Conservation (phyloP, 2,113 vertebrate genomes). For the Calidris pygmaea region DNA sequence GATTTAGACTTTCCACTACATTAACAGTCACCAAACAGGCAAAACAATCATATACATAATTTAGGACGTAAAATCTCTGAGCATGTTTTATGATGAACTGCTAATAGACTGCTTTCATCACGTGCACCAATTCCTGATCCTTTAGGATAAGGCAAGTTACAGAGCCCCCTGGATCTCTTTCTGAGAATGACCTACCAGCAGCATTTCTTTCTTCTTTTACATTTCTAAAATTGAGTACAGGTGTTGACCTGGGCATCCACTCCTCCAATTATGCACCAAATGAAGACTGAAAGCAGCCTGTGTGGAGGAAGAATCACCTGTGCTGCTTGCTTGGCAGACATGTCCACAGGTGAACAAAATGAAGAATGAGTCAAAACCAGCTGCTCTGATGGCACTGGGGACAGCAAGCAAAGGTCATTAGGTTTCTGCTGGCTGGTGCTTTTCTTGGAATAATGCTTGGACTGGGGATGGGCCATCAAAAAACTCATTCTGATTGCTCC, state of each 20-base stretch:
- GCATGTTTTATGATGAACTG: neutral
- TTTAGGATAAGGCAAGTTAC: neutral
- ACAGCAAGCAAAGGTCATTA: neutral
- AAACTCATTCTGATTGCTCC: neutral
- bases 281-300: neutral
- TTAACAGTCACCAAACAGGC: neutral
- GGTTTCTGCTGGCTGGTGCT: neutral
- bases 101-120: neutral
- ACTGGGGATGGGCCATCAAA: neutral
- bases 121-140: neutral
- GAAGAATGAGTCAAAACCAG: neutral
- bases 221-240: neutral
- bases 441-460: neutral
- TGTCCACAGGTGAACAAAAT: neutral
- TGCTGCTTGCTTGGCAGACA: neutral
- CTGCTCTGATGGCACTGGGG: neutral
- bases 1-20: neutral
- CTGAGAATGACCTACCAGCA: neutral
- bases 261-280: accelerated
- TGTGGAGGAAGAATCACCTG: neutral
- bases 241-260: neutral
- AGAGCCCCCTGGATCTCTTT: neutral
- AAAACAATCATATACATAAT: neutral
- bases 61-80: neutral
- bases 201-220: neutral